phyloP scores from a whole-genome alignment of 2,113 vertebrate species.

The Rhizomys pruinosus region DNA sequence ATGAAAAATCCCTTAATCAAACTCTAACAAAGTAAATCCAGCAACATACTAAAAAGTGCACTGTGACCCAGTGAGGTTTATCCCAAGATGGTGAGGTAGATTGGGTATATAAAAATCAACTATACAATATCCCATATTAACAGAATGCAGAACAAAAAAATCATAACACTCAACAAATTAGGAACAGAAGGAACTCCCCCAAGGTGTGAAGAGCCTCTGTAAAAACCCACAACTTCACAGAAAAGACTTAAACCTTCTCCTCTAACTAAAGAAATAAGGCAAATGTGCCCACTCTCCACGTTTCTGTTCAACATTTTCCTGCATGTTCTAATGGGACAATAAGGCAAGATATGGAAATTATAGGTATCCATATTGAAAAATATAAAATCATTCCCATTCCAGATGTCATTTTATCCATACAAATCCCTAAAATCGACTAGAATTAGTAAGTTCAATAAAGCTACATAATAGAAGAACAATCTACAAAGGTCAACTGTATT shows the following conservation, averaged over 20 bases:
- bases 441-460: conserved; percentile 27
- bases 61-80: neutral
- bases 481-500: neutral
- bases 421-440: neutral
- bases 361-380: neutral
- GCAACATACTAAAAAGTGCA: neutral
- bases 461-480: neutral
- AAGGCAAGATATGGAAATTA: conserved; percentile 1
- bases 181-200: neutral
- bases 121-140: neutral
- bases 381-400: conserved; percentile 2
- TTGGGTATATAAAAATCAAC: neutral
- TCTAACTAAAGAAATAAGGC: neutral
- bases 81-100: neutral
- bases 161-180: neutral
- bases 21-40: neutral
- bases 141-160: neutral
- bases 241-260: neutral
- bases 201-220: neutral
- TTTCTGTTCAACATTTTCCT: neutral
- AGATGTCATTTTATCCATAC: neutral
- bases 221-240: neutral
- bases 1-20: neutral
- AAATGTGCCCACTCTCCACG: neutral
- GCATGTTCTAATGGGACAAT: neutral